These are phyloP conservation scores for Arrhopalites spinosus DNA, from an alignment of 2,888 invertebrate species.

Conservation along the genomic window DNA sequence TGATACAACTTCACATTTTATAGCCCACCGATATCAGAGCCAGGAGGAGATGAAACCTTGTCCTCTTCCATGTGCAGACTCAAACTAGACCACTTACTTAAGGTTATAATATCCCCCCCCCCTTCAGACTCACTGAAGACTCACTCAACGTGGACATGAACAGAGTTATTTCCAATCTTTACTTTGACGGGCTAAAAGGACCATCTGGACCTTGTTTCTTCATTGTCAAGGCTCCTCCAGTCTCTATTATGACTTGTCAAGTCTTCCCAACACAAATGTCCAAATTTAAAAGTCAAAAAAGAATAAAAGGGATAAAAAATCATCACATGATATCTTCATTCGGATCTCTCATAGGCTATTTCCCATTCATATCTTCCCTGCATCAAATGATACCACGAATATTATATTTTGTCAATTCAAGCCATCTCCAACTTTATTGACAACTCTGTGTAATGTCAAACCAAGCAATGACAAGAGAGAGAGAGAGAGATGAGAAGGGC, in stretches of 20 bases:
- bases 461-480: neutral
- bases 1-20: slow-evolving; percentile 11
- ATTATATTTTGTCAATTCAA: too few species aligned
- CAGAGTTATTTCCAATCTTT: slow-evolving; percentile 32
- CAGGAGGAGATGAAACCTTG: neutral
- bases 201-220: slow-evolving; percentile 17
- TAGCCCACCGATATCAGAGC: neutral
- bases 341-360: neutral
- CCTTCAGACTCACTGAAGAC: neutral
- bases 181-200: slow-evolving; percentile 20
- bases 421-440: too few species aligned
- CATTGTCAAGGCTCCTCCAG: neutral
- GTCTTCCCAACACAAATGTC: too few species aligned
- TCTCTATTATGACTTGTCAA: neutral
- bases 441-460: slow-evolving; percentile 1
- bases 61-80: neutral
- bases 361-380: too few species aligned
- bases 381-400: too few species aligned
- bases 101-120: neutral
- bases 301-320: neutral
- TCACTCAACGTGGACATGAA: slow-evolving; percentile 12
- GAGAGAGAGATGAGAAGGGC: neutral
- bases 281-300: too few species aligned
- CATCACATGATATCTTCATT: slow-evolving; percentile 8
- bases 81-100: slow-evolving; percentile 20